Conservation (phyloP, 2,797 vertebrate genomes). For the Jordanella pulchra region DNA sequence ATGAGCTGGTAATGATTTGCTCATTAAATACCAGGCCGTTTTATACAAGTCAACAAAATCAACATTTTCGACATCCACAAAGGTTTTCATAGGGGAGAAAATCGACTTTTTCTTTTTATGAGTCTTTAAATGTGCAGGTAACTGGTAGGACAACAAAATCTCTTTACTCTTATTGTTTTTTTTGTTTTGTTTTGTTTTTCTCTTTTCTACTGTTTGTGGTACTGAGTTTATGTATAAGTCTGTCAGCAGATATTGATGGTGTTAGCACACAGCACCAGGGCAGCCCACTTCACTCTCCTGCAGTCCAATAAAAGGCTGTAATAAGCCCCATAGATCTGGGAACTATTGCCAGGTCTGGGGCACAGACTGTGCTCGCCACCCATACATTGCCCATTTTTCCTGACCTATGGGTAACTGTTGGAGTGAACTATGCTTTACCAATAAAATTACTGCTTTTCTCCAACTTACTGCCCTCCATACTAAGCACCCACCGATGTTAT, state of each 20-base stretch:
- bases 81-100: slow-evolving; percentile 40
- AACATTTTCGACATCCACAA: slow-evolving; percentile 35
- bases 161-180: background rate
- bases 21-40: slow-evolving; percentile 47
- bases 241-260: slow-evolving; percentile 63
- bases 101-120: background rate
- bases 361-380: slow-evolving; percentile 30
- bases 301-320: slow-evolving; percentile 47
- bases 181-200: too few species aligned
- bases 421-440: slow-evolving; percentile 19
- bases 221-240: slow-evolving; percentile 29
- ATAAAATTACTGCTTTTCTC: slow-evolving; percentile 30
- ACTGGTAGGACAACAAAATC: slow-evolving; percentile 32
- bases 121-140: slow-evolving; percentile 16
- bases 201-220: slow-evolving; percentile 33
- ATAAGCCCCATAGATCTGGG: slow-evolving; percentile 52
- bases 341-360: slow-evolving; percentile 26
- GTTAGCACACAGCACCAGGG: slow-evolving; percentile 45
- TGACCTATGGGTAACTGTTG: slow-evolving; percentile 20
- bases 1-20: slow-evolving; percentile 62
- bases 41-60: slow-evolving; percentile 58
- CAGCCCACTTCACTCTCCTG: slow-evolving; percentile 54
- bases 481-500: slow-evolving; percentile 1
- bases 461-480: slow-evolving; percentile 21
- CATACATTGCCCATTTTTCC: slow-evolving; percentile 15